Conservation (phyloP, 2,888 invertebrate species). For the Chrysopilus asiliformis region DNA sequence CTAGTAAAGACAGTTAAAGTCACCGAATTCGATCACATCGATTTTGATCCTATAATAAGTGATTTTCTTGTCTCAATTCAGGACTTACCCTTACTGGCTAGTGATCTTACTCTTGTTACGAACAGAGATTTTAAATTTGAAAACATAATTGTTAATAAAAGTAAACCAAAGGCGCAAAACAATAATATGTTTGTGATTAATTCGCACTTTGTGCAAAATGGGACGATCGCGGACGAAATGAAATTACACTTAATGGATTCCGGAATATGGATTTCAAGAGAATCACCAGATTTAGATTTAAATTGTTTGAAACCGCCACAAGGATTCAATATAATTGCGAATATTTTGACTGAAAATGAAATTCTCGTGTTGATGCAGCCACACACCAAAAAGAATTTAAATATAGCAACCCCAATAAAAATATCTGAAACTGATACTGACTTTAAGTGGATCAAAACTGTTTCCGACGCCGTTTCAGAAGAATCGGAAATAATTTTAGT, state of each 20-base stretch:
- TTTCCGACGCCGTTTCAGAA: conserved; percentile 23
- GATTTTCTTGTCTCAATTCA: conserved; percentile 42
- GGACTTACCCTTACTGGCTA: conserved; percentile 55
- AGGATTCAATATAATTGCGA: conserved; percentile 23
- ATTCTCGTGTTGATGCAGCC: conserved; percentile 27
- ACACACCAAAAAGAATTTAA: conserved; percentile 26
- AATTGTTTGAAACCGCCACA: conserved; percentile 28
- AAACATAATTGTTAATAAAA: conserved; percentile 47
- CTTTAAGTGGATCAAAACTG: conserved; percentile 27
- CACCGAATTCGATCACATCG: conserved; percentile 43
- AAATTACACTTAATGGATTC: conserved; percentile 41
- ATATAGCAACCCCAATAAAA: conserved; percentile 20
- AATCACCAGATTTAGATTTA: conserved; percentile 31
- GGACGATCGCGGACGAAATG: conserved; percentile 35
- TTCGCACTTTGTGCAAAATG: conserved; percentile 19
- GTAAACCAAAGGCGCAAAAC: conserved; percentile 37
- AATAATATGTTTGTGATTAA: conserved; percentile 28
- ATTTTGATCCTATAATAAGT: conserved; percentile 36
- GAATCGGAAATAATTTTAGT: conserved; percentile 43
- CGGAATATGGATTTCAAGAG: too few species aligned
- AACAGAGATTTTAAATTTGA: too few species aligned
- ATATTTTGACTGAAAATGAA: conserved; percentile 24
- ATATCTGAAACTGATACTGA: conserved; percentile 22
- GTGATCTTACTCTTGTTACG: too few species aligned
- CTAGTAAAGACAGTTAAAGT: conserved; percentile 46